Evolutionary conservation across 2,888 invertebrate species (phyloP).

Genomic region (Calliphora vomitoria): DNA sequence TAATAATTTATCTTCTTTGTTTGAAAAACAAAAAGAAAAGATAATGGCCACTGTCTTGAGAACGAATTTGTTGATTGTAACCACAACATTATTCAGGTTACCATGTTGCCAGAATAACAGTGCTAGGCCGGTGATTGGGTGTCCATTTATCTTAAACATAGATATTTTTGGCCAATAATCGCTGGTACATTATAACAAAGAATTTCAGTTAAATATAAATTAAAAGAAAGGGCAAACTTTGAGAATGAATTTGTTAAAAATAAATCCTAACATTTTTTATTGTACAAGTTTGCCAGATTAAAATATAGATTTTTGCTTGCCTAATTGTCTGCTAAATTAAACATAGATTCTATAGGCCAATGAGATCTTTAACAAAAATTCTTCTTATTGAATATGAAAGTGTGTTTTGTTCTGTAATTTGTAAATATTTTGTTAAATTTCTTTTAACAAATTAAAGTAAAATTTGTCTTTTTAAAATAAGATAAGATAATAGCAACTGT

Average conservation of each 20-base stretch:
- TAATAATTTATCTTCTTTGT: too few relatives aligned
- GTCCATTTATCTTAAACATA: constrained; percentile 78
- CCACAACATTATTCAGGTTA: constrained; percentile 28
- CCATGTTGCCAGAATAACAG: constrained; percentile 60
- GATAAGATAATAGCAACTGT: constrained; percentile 4
- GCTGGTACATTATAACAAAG: constrained; percentile 73
- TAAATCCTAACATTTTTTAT: constrained; percentile 66
- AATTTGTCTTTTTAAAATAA: too few relatives aligned
- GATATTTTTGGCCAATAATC: constrained; percentile 78
- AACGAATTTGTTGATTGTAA: constrained; percentile 42
- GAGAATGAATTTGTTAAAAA: constrained; percentile 55
- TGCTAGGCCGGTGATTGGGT: constrained; percentile 77
- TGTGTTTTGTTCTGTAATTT: too few relatives aligned
- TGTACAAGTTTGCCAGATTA: constrained; percentile 78
- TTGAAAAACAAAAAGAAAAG: too few relatives aligned
- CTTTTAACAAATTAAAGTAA: too few relatives aligned
- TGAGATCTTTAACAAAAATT: constrained; percentile 69
- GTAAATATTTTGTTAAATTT: too few relatives aligned
- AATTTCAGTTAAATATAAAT: neutral
- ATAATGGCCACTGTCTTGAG: constrained; percentile 39
- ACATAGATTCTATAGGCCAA: constrained; percentile 80
- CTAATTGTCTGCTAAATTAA: constrained; percentile 76
- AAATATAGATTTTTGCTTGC: constrained; percentile 82
- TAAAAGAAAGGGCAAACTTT: constrained; percentile 34
- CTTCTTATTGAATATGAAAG: too few relatives aligned